Conservation (phyloP, 2,888 invertebrate genomes). For the Orthonychiurus folsomi region DNA sequence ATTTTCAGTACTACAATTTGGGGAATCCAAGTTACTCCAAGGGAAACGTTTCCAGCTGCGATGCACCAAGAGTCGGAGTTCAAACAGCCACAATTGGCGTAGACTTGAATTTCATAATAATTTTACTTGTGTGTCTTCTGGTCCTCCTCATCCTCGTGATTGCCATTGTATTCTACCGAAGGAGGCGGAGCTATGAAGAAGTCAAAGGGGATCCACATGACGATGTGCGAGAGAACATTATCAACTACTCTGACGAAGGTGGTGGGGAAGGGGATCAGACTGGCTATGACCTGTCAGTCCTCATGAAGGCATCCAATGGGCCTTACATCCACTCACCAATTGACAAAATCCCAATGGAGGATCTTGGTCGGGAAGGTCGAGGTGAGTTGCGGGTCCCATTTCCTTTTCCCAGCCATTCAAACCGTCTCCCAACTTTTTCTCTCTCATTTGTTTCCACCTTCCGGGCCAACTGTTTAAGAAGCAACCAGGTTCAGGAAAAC, state of each 20-base stretch:
- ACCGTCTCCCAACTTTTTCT: neutral
- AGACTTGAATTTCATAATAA: constrained; percentile 77
- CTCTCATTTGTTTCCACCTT: neutral
- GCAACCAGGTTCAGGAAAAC: no score
- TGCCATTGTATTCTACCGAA: constrained; percentile 75
- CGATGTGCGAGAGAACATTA: constrained; percentile 92
- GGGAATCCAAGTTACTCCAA: constrained; percentile 63
- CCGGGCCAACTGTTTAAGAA: neutral
- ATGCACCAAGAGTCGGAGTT: constrained; percentile 16
- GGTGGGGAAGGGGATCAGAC: constrained; percentile 93
- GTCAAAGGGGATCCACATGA: constrained; percentile 80
- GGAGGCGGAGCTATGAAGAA: constrained; percentile 66
- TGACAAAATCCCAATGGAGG: constrained; percentile 37
- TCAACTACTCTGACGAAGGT: constrained; percentile 96
- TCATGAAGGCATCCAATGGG: constrained; percentile 45
- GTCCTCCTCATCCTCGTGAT: constrained; percentile 74
- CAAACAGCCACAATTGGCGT: constrained; percentile 64
- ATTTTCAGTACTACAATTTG: constrained; percentile 70
- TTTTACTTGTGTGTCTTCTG: constrained; percentile 78
- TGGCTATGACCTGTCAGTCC: constrained; percentile 76
- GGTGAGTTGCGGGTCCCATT: constrained; percentile 25
- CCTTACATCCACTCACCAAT: constrained; percentile 32
- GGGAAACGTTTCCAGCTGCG: constrained; percentile 64
- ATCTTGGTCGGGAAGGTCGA: constrained; percentile 40
- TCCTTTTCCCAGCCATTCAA: no score